Conservation (phyloP, 2,888 invertebrate species). For the Quadroppia sp. region DNA sequence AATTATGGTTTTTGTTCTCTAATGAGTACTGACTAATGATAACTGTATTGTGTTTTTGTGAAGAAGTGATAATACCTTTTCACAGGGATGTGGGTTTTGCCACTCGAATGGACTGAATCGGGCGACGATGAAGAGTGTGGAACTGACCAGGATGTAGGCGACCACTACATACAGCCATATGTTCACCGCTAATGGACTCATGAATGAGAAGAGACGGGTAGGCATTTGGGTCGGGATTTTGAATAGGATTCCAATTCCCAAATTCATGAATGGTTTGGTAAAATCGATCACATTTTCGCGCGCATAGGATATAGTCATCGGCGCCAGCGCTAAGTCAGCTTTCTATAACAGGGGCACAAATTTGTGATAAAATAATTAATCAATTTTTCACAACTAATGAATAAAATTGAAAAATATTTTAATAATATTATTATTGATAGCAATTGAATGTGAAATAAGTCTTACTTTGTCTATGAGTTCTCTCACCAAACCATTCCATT, state of each 20-base stretch:
- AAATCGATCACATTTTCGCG: constrained; percentile 92
- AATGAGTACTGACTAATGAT: too few relatives aligned
- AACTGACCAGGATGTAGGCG: constrained; percentile 87
- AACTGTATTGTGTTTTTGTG: too few relatives aligned
- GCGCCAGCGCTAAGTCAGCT: constrained; percentile 83
- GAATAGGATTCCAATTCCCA: constrained; percentile 56
- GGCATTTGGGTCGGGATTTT: constrained; percentile 87
- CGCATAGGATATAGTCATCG: constrained; percentile 96
- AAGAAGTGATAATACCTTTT: constrained; percentile 47
- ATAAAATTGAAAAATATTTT: neutral
- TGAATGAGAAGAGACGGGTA: constrained; percentile 85
- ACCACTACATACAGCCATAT: constrained; percentile 92
- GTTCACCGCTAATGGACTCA: constrained; percentile 91
- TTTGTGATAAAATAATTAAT: too few relatives aligned
- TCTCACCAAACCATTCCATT: constrained; percentile 55
- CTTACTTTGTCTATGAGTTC: constrained; percentile 52
- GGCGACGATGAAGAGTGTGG: constrained; percentile 92
- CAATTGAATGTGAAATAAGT: neutral
- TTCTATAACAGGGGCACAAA: constrained; percentile 43
- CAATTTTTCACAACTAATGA: neutral
- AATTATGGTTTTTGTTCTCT: neutral
- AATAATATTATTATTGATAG: neutral
- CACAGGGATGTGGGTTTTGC: constrained; percentile 54
- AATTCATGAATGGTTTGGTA: constrained; percentile 96
- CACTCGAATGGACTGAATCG: constrained; percentile 79